phyloP scores from a whole-genome alignment of 2,888 invertebrate genomes.

The Sthenelais limicola region DNA sequence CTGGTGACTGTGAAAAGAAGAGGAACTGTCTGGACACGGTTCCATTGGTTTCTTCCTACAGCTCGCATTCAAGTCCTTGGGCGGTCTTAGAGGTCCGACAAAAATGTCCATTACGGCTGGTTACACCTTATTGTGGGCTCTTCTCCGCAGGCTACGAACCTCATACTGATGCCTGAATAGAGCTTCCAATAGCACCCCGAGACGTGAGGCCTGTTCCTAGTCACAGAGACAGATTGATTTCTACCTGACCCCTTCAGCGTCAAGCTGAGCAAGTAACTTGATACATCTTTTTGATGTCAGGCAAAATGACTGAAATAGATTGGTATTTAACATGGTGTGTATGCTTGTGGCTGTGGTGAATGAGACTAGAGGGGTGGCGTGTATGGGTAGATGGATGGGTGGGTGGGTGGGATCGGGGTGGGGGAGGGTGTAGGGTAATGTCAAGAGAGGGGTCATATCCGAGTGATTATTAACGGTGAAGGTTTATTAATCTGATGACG shows the following conservation, averaged over 20 bases:
- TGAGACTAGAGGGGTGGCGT: slow-evolving; percentile 3
- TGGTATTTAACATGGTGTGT: slow-evolving; percentile 33
- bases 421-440: neutral
- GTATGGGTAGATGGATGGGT: neutral
- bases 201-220: too few relatives aligned
- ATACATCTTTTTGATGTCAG: slow-evolving; percentile 37
- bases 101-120: slow-evolving; percentile 15
- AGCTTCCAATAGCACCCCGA: too few relatives aligned
- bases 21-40: too few relatives aligned
- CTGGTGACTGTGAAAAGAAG: too few relatives aligned
- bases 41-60: too few relatives aligned
- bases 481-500: slow-evolving; percentile 26
- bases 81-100: slow-evolving; percentile 15
- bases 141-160: neutral
- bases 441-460: slow-evolving; percentile 20
- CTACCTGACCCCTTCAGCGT: slow-evolving; percentile 4
- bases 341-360: neutral
- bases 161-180: neutral
- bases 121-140: slow-evolving; percentile 16
- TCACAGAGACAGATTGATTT: slow-evolving; percentile 31
- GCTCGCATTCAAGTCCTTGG: too few relatives aligned
- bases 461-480: slow-evolving; percentile 18
- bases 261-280: slow-evolving; percentile 26
- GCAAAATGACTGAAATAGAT: slow-evolving; percentile 39
- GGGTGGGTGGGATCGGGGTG: slow-evolving; percentile 8